Percentiles rank a stretch among this genome's conserved stretches.
Evolutionary conservation across 2,888 invertebrate genomes (phyloP).

Genomic region (Strigamia maritima): DNA sequence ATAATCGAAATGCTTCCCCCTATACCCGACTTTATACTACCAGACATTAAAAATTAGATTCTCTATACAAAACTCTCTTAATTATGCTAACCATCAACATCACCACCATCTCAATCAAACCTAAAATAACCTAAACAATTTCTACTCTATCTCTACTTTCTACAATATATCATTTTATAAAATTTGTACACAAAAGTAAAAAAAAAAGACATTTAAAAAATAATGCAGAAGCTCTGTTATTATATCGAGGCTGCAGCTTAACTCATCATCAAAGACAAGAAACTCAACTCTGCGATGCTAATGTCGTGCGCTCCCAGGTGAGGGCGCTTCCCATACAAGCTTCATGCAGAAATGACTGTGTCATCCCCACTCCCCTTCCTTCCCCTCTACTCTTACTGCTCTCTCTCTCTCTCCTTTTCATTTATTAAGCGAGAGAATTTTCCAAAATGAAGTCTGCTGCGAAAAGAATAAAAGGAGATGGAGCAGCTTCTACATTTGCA

Average conservation of each 20-base stretch:
- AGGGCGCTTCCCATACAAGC: not conserved
- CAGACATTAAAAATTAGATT: not conserved
- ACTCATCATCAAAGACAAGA: not conserved
- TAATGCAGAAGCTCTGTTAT: not conserved
- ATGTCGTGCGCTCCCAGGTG: not conserved
- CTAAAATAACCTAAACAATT: not conserved
- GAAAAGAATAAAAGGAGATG: not conserved
- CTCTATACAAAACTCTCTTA: not conserved
- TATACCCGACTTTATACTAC: not conserved
- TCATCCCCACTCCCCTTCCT: not conserved
- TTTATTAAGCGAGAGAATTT: not conserved
- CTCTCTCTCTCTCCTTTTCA: not conserved
- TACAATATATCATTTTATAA: not conserved
- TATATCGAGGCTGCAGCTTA: not conserved
- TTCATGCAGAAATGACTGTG: not conserved
- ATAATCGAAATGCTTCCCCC: not conserved
- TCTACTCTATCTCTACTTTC: not conserved
- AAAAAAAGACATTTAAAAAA: not conserved
- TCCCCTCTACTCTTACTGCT: not conserved
- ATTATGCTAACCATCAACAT: not conserved
- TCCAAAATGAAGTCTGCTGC: not conserved
- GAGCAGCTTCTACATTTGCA: not conserved
- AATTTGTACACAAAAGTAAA: not conserved
- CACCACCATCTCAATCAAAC: not conserved
- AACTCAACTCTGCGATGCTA: not conserved